Percentiles rank a stretch among this genome's conserved stretches.
phyloP scores from a whole-genome alignment of 2,797 vertebrate species.

The Artibeus jamaicensis region DNA sequence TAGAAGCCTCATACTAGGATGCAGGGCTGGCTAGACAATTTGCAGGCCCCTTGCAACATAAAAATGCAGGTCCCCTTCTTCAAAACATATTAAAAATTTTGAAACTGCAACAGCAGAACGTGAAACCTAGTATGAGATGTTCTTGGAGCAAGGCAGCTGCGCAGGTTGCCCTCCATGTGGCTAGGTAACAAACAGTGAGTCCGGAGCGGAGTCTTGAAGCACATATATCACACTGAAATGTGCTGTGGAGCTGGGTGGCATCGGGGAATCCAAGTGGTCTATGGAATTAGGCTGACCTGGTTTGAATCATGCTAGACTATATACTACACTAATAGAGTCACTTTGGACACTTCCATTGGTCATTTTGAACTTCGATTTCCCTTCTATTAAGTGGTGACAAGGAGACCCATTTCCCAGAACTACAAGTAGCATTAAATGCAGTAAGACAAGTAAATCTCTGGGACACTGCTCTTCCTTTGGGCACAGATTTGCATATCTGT shows the following conservation, averaged over 20 bases:
- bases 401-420: neutral
- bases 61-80: neutral
- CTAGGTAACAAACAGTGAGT: no score
- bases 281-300: neutral
- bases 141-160: neutral
- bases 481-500: neutral
- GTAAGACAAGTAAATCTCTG: neutral
- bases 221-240: neutral
- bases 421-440: neutral
- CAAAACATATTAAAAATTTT: neutral
- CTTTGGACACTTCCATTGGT: neutral
- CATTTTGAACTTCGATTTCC: neutral
- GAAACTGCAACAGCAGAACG: neutral
- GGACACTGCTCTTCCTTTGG: neutral
- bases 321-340: no score
- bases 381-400: neutral
- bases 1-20: neutral
- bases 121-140: neutral
- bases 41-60: neutral
- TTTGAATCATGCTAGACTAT: neutral
- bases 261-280: neutral
- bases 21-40: neutral
- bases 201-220: no score
- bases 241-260: neutral
- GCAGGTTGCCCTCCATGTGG: rapidly evolving